A percentile compares a stretch with the other conserved stretches of the same genome.
phyloP scores from a whole-genome alignment of 2,888 invertebrate genomes.

The Clanis bilineata region DNA sequence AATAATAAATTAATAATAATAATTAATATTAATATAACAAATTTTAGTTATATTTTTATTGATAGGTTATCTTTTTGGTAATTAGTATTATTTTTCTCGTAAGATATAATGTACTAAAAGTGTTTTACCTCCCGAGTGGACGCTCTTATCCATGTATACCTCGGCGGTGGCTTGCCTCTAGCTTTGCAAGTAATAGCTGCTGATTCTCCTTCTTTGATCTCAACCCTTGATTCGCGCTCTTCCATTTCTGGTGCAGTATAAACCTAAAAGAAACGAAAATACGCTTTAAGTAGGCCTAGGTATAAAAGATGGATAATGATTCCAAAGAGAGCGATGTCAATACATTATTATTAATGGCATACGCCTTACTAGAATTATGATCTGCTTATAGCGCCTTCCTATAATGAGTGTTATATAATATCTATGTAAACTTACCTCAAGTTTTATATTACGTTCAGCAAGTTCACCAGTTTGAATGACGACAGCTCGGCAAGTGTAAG shows the following conservation, averaged over 20 bases:
- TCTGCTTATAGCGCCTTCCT: not conserved
- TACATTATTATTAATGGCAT: too few relatives aligned
- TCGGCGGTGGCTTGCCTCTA: slow-evolving; percentile 91
- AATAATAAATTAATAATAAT: too few relatives aligned
- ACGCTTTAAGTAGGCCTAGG: too few relatives aligned
- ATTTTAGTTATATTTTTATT: slow-evolving; percentile 15
- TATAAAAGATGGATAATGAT: not conserved
- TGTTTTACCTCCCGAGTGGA: slow-evolving; percentile 81
- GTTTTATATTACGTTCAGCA: slow-evolving; percentile 88
- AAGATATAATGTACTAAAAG: not conserved
- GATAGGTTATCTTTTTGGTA: not conserved
- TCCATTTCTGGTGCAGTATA: slow-evolving; percentile 89
- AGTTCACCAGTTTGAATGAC: slow-evolving; percentile 91
- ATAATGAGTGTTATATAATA: not conserved
- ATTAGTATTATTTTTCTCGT: too few relatives aligned
- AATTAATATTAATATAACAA: slow-evolving; percentile 14
- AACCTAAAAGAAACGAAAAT: too few relatives aligned
- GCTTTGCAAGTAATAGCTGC: slow-evolving; percentile 90
- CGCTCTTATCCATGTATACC: slow-evolving; percentile 91
- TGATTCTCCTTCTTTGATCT: slow-evolving; percentile 91
- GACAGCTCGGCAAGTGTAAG: slow-evolving; percentile 93
- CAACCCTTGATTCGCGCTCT: slow-evolving; percentile 81
- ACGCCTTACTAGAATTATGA: not conserved
- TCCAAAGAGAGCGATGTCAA: too few relatives aligned
- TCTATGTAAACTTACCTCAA: slow-evolving; percentile 81